A percentile compares a stretch with the other conserved stretches of the same genome.
These are phyloP conservation scores for Acipenser transmontanus DNA, from an alignment of 2,797 vertebrate genomes.

Conservation along the genomic window DNA sequence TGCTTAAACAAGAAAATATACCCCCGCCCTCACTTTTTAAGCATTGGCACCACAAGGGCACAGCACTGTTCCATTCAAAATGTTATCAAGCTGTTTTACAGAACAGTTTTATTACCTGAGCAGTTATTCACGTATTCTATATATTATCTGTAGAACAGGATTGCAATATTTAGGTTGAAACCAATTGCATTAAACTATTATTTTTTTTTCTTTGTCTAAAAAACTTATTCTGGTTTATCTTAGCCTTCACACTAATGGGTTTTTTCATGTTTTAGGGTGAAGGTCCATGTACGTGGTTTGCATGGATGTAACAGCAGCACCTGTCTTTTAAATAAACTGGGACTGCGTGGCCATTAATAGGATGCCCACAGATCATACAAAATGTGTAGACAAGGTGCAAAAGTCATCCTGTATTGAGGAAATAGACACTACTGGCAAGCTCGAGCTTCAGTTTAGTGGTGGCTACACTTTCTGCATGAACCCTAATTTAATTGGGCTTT, in stretches of 20 bases:
- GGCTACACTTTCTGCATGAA: constrained; percentile 52
- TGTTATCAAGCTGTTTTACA: too few relatives aligned
- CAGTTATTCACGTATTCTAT: too few relatives aligned
- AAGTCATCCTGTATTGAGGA: constrained; percentile 21
- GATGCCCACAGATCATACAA: not conserved
- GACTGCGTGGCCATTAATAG: not conserved
- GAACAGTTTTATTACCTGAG: too few relatives aligned
- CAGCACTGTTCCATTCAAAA: too few relatives aligned
- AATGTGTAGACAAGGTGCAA: not conserved
- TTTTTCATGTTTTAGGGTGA: not conserved
- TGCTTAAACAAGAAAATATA: too few relatives aligned
- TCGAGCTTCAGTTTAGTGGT: constrained; percentile 53
- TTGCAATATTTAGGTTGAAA: too few relatives aligned
- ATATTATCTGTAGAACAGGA: too few relatives aligned
- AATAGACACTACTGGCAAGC: constrained; percentile 45
- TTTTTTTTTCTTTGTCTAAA: not conserved
- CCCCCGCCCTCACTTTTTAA: too few relatives aligned
- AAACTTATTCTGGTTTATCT: too few relatives aligned
- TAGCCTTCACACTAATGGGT: too few relatives aligned
- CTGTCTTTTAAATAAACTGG: not conserved
- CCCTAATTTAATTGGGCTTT: constrained; percentile 54
- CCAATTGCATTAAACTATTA: not conserved
- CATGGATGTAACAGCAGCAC: not conserved
- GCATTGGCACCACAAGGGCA: too few relatives aligned
- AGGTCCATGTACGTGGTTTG: not conserved